Evolutionary conservation across 2,888 invertebrate genomes (phyloP), one percentile per base, ranked within the genome.

Genomic region (Iphiclides podalirius): DNA sequence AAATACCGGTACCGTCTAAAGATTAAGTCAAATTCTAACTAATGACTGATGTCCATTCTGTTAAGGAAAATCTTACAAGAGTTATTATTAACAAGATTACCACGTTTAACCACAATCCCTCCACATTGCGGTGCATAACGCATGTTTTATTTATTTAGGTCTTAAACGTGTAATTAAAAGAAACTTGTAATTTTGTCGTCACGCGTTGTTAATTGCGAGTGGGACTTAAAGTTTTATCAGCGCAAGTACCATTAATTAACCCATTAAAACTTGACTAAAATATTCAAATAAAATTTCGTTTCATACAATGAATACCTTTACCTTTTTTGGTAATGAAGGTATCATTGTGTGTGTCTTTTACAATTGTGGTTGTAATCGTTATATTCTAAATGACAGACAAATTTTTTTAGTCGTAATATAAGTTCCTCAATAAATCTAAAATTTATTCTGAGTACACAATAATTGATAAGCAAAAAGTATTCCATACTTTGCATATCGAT

Each of bases 191-290:
- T 35, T 38, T 39, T 13, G 8, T 7, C 34, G 28, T 26, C 39
- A 35, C 49, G 49, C 38, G 49, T 38, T 49, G 44, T 44, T 49
- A 39, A 49, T 13, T 9, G 17, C 7, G 20, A 37, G 20, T 7
- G 9, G 23, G 20, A 20, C 36, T 31, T n/a, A n/a, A n/a, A n/a
- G n/a, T n/a, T 42, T 42, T 12, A 9, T 11, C 3, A 26, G 31
- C 9, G 6, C 13, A 7, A 37, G 14, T 8, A 42, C 37, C 15
- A 8, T 23, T 34, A 33, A 38, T 20, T 48, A 14, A 48, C 33
- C 42, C 33, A 33, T 23, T 17, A n/a, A 14, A 6, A 14, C 26
- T n/a, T 26, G 4, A 13, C 20, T 26, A 23, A 34, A 47, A 16
- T 39, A 23, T 20, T 0, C 9, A 26, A 11, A 7, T 17, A 4